Base-by-base conservation (phyloP, 2,888 invertebrate genomes). In the Phania funesta region DNA sequence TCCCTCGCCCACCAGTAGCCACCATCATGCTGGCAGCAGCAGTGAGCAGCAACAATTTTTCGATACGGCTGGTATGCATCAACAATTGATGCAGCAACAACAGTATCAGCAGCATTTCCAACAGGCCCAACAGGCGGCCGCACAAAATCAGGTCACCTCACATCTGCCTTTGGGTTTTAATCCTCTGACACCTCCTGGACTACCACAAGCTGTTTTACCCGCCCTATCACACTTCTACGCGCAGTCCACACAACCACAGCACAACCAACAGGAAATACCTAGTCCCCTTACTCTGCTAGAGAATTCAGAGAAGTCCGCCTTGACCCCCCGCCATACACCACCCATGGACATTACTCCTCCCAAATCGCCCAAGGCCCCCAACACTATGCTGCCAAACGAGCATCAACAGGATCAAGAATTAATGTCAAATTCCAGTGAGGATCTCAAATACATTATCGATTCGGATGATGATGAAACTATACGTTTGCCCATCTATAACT, bases 101-200 rank as follows among this genome's bases (percentile, higher is more conserved):
- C 77, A 83, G n/a, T 85, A 84, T 58, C 86, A 83, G 58, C 86
- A 87, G 65, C 87, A 88, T 29, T 85, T 85, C 65, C 88, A 88
- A 32, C 84, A 84, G 44, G 85, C 84, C 41, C 85, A 86, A 73
- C 84, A 85, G 44, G 84, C 83, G 4, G 85, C 85, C n/a, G 83
- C 85, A 24, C 84, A 84, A 38, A 83, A 80, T 77, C 87, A 87
- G 50, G 84, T 85, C 56, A 64, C 67, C 26, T 70, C 84, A 16
- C 86, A 86, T 67, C 91, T 92, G 78, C 90, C 92, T 9, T 85
- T 93, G 50, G 93, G 93, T 0, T 94, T 94, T 86, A 93, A 92
- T 86, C 92, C 93, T 0, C 91, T 94, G 41, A 94, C 94, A 6
- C 94, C 94, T 0, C 94, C 94, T 0, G 93, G 93, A 7, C 92